A percentile compares a stretch with the other conserved stretches of the same genome.
These are phyloP conservation scores for Nomada ferruginata DNA, from an alignment of 2,888 invertebrate genomes.

Conservation along the genomic window DNA sequence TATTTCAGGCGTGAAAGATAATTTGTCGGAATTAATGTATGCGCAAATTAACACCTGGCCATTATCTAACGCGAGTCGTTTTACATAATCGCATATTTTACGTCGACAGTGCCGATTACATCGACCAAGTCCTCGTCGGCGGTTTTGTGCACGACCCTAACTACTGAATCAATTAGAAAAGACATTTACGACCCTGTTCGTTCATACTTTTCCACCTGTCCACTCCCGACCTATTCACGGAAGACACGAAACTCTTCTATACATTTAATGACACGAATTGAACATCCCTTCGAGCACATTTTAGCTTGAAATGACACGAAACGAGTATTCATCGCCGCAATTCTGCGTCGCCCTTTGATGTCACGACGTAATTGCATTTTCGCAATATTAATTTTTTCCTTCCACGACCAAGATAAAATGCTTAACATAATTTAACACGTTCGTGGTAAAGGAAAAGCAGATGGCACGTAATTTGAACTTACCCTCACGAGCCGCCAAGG, in stretches of 20 bases:
- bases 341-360: constrained; percentile 35
- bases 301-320: constrained; percentile 29
- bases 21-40: constrained; percentile 26
- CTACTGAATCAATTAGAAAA: constrained; percentile 60
- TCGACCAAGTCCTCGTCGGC: constrained; percentile 34
- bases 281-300: constrained; percentile 19
- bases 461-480: constrained; percentile 1
- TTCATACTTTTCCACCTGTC: too few species aligned
- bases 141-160: constrained; percentile 52
- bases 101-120: constrained; percentile 23
- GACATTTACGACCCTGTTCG: constrained; percentile 38
- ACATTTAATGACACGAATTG: constrained; percentile 6
- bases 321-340: constrained; percentile 22
- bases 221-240: constrained; percentile 18
- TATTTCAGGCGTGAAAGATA: background rate
- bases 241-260: constrained; percentile 48
- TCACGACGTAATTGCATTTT: constrained; percentile 23
- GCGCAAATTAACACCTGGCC: constrained; percentile 13
- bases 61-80: constrained; percentile 7
- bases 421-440: background rate
- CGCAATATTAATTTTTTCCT: constrained; percentile 33
- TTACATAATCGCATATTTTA: constrained; percentile 41
- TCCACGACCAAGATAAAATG: constrained; percentile 10
- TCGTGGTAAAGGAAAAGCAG: background rate
- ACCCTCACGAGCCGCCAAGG: background rate